A percentile compares a stretch with the other conserved stretches of the same genome.
Conservation (phyloP, 2,888 invertebrate species). For the Pycnomerus fuliginosus region DNA sequence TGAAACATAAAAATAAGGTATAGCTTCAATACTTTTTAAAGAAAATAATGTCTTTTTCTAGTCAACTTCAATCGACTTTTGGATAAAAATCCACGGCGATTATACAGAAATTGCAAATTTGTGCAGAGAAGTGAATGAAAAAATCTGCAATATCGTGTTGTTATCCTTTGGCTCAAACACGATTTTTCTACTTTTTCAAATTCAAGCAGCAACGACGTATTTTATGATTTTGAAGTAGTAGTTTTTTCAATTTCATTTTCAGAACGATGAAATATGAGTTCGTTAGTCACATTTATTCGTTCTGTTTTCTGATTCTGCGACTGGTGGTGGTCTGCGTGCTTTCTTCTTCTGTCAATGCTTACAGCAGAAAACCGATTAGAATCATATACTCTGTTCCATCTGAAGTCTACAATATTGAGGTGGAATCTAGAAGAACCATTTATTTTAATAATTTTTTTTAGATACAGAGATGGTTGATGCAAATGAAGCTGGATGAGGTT, state of each 20-base stretch:
- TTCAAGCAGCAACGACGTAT: too few relatives aligned
- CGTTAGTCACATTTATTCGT: too few relatives aligned
- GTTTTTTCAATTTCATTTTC: conserved; percentile 71
- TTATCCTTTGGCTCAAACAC: too few relatives aligned
- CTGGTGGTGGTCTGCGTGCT: conserved; percentile 41
- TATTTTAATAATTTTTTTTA: conserved; percentile 6
- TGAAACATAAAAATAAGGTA: too few relatives aligned
- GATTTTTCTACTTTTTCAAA: too few relatives aligned
- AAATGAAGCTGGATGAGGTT: conserved; percentile 12
- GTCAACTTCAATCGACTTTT: conserved; percentile 22
- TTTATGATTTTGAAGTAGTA: conserved; percentile 66
- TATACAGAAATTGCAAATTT: conserved; percentile 58
- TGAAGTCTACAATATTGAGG: conserved; percentile 64
- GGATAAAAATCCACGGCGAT: conserved; percentile 61
- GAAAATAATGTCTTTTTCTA: conserved; percentile 3
- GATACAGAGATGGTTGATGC: conserved; percentile 18
- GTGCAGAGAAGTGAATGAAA: conserved; percentile 60
- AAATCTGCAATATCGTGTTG: conserved; percentile 64
- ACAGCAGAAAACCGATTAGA: conserved; percentile 39
- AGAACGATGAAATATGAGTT: conserved; percentile 40
- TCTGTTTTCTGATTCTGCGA: conserved; percentile 46
- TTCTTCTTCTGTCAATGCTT: conserved; percentile 46
- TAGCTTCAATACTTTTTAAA: too few relatives aligned
- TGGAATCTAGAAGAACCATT: conserved; percentile 32
- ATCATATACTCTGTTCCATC: conserved; percentile 66